A percentile compares a stretch with the other conserved stretches of the same genome.
Evolutionary conservation across 2,888 invertebrate species (phyloP).

Genomic region (Euplexia lucipara): DNA sequence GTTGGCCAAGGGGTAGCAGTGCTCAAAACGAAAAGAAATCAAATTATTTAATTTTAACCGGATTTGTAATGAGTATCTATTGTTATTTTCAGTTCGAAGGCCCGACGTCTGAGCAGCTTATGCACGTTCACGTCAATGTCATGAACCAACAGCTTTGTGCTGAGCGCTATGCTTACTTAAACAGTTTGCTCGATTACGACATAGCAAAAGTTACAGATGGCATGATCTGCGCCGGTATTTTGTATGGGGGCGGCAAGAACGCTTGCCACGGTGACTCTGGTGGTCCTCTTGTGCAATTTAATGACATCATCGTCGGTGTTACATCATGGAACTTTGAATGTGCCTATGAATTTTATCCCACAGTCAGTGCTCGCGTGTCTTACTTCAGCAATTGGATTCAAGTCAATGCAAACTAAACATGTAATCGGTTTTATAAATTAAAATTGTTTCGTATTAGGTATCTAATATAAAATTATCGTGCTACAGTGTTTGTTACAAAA

Average conservation of each 20-base stretch:
- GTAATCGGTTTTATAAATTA: too few species aligned
- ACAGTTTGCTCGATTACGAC: conserved; percentile 42
- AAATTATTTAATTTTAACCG: too few species aligned
- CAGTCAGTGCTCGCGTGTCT: conserved; percentile 87
- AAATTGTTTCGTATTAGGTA: too few species aligned
- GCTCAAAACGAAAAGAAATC: too few species aligned
- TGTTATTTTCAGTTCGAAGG: conserved; percentile 29
- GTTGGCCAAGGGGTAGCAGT: too few species aligned
- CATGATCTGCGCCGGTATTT: conserved; percentile 78
- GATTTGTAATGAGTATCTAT: too few species aligned
- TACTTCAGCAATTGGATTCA: conserved; percentile 75
- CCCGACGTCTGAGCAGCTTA: conserved; percentile 27
- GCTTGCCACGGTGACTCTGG: conserved; percentile 89
- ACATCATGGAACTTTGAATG: conserved; percentile 88
- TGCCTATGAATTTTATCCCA: conserved; percentile 84
- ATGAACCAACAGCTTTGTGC: conserved; percentile 71
- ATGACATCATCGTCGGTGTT: conserved; percentile 82
- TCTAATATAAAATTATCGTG: too few species aligned
- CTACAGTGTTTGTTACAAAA: too few species aligned
- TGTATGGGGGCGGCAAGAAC: conserved; percentile 72
- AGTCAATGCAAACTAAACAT: conserved; percentile 35
- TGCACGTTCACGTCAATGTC: conserved; percentile 65
- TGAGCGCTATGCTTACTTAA: conserved; percentile 68
- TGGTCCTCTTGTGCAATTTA: conserved; percentile 81
- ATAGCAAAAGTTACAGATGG: conserved; percentile 61